Conservation (phyloP, 2,797 vertebrate genomes). For the Sebastes minor region DNA sequence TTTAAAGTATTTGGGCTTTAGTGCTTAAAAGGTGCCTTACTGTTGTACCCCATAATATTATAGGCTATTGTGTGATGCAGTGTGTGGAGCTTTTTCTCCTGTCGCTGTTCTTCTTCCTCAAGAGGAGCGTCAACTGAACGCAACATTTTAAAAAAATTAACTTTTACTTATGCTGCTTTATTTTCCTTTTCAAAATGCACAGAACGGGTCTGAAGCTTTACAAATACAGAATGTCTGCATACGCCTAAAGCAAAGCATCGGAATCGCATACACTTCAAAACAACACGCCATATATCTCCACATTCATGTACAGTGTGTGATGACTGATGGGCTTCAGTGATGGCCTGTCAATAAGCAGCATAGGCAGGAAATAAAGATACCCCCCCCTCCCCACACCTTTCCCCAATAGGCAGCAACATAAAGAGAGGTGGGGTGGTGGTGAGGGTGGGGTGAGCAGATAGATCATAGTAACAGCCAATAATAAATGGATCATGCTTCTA, state of each 20-base stretch:
- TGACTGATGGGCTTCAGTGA: slow-evolving; percentile 71
- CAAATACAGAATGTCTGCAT: slow-evolving; percentile 4
- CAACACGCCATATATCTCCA: slow-evolving; percentile 54
- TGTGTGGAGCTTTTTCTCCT: neutral
- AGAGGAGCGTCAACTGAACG: neutral
- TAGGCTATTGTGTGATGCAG: neutral
- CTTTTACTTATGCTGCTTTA: neutral
- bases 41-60: neutral
- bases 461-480: slow-evolving; percentile 88
- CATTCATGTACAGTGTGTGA: slow-evolving; percentile 58
- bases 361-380: slow-evolving; percentile 75
- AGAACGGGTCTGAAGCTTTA: slow-evolving; percentile 2
- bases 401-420: slow-evolving; percentile 79
- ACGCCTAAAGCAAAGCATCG: slow-evolving; percentile 30
- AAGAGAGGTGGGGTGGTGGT: slow-evolving; percentile 65
- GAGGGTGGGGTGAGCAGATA: slow-evolving; percentile 68
- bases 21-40: neutral
- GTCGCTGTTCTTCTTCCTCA: neutral
- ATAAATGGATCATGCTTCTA: slow-evolving; percentile 83
- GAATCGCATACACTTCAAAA: slow-evolving; percentile 48
- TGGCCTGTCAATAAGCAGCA: slow-evolving; percentile 81
- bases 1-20: neutral
- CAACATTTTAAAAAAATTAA: neutral
- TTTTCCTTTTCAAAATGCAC: neutral
- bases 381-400: slow-evolving; percentile 12